These are phyloP conservation scores for Drosophila equinoxialis DNA, from an alignment of 1,140 invertebrate species.

Conservation along the genomic window DNA sequence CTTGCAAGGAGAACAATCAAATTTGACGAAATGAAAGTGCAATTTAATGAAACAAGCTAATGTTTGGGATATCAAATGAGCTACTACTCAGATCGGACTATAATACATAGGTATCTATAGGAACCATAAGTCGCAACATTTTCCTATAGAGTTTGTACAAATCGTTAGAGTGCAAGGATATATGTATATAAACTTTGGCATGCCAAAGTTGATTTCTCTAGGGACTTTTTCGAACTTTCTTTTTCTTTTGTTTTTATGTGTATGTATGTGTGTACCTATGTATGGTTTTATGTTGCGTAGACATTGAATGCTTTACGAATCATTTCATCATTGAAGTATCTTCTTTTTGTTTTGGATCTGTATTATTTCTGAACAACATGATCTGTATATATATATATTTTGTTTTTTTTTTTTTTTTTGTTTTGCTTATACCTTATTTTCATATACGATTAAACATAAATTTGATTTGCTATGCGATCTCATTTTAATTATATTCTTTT, in stretches of 20 bases:
- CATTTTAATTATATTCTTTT: constrained; percentile 7
- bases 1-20: background rate
- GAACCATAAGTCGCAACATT: constrained; percentile 1
- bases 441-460: constrained; percentile 48
- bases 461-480: constrained; percentile 72
- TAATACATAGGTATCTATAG: background rate
- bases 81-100: background rate
- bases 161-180: background rate
- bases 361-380: constrained; percentile 35
- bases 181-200: background rate
- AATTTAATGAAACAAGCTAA: background rate
- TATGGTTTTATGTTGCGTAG: constrained; percentile 59
- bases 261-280: constrained; percentile 1
- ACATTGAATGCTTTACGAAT: constrained; percentile 73
- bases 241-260: background rate
- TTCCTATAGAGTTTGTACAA: background rate
- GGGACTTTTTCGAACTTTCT: background rate
- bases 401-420: constrained; percentile 5
- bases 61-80: background rate
- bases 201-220: background rate
- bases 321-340: constrained; percentile 40
- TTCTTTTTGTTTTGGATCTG: constrained; percentile 29
- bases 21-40: background rate
- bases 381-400: constrained; percentile 2
- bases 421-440: constrained; percentile 28